Base-by-base conservation (phyloP, 2,797 vertebrate genomes). In the Smutsia temminckii region DNA sequence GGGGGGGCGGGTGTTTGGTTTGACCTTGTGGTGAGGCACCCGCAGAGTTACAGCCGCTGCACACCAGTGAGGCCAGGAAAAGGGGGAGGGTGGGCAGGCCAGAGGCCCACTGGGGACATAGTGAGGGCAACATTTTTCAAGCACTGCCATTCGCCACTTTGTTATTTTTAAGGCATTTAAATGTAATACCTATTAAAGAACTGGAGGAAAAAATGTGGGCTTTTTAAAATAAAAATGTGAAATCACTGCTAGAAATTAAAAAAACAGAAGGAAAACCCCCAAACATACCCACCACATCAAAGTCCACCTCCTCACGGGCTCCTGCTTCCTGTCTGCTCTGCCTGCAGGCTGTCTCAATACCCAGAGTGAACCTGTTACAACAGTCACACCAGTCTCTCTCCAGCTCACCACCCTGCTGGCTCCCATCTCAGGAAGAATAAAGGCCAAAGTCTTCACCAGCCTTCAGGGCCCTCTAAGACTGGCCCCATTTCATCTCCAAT, bases 21-120 rank as follows among this genome's bases (percentile, higher is more conserved):
- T 96, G 96, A 96, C 96, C 93, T 95, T 49, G 94, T 2, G 90
- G 96, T 40, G 78, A 94, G 51, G 80, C 10, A 4, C 74, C 18
- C 3, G 32, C 29, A 12, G 34, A 49, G 74, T 20, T 27, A 66
- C 21, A 59, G 71, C 18, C 37, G 13, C 71, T 37, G 46, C 29
- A 9, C 49, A 23, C 16, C 90, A 53, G 32, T 0, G 11, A 57
- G 68, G 95, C 63, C 95, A 91, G 97, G 92, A 88, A 95, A 90
- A 51, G 77, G 53, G 79, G 74, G 46, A 55, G 75, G 57, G 40
- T 32, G 59, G 68, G 61, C 29, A 29, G 63, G 85, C 40, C 55
- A 37, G 91, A 42, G 85, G 29, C 53, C 79, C 16, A n/a, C 10
- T 0, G 3, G 85, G 84, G 85, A 17, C 37, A 10, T 0, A 1